Base-by-base conservation (phyloP, 2,113 vertebrate species). In the Hepsetus odoe region DNA sequence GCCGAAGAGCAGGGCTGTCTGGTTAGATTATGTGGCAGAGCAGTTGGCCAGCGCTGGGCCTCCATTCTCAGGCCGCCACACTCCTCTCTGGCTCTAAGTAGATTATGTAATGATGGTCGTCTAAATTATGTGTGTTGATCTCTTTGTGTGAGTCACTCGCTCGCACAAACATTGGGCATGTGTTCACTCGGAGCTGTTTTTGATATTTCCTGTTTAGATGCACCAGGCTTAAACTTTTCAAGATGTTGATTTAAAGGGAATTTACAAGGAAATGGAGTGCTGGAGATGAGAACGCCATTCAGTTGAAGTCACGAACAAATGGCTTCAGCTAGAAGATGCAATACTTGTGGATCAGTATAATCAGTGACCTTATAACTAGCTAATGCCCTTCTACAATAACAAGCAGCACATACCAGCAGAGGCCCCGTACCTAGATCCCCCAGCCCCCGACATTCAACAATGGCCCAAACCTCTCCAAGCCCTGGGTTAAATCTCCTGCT, bases 401-500 rank as follows among this genome's bases (percentile, higher is more conserved):
- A 74, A 42, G 69, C 33, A 32, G 77, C 84, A 82, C 84, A 84
- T 83, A 84, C 70, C 72, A 87, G 22, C 64, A 81, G 85, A 83
- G 65, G 49, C 80, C 84, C 80, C 85, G 77, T 70, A 82, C 12
- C 22, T 8, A 14, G 20, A 70, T 62, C 26, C 4, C 68, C 84
- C 86, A 84, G 69, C 86, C 86, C 88, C 85, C 81, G 59, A 9
- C 6, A 59, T 13, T 38, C 51, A 89, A 90, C 90, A 91, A 88
- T 87, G 85, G 82, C 83, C 79, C 42, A 40, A 24, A 62, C 44
- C 53, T 44, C 80, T 74, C 80, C 51, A 73, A 33, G 73, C 62
- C 72, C 83, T 44, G 70, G 71, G 55, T 32, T n/a, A 81, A 89
- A 89, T 89, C 82, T 71, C 75, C 42, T 44, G 74, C 74, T 55